Evolutionary conservation across 1,140 invertebrate species (phyloP).

Genomic region (Eriocheir sinensis): DNA sequence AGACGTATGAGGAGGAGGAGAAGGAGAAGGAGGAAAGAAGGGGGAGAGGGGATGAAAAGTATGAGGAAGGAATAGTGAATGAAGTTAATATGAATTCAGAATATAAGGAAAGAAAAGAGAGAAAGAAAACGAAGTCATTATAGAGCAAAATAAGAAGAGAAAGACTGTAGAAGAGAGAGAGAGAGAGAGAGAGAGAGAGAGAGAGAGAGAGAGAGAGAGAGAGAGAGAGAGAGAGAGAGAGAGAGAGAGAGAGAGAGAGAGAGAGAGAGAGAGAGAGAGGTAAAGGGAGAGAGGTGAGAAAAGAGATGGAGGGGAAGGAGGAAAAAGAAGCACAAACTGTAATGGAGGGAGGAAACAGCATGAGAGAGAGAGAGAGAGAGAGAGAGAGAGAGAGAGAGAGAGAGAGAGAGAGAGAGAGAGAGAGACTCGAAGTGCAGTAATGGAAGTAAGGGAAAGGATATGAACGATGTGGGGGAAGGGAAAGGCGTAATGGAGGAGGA

Average conservation of each 20-base stretch:
- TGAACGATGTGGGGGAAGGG: neutral
- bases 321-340: no score
- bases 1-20: no score
- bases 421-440: neutral
- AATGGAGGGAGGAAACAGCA: no score
- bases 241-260: conserved; percentile 44
- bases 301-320: neutral
- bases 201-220: conserved; percentile 54
- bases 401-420: neutral
- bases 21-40: neutral
- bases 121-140: no score
- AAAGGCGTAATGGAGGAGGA: neutral
- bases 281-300: no score
- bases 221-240: conserved; percentile 54
- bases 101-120: no score
- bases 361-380: neutral
- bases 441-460: neutral
- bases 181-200: conserved; percentile 31
- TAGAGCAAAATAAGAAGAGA: neutral
- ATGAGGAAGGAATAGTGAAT: neutral
- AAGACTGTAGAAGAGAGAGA: neutral
- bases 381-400: neutral
- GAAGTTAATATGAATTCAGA: no score
- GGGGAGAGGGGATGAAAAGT: neutral
- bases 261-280: neutral